These are phyloP conservation scores for Epizoanthus illoricatus DNA, from an alignment of 92 coral and sea anemone species.

Conservation along the genomic window DNA sequence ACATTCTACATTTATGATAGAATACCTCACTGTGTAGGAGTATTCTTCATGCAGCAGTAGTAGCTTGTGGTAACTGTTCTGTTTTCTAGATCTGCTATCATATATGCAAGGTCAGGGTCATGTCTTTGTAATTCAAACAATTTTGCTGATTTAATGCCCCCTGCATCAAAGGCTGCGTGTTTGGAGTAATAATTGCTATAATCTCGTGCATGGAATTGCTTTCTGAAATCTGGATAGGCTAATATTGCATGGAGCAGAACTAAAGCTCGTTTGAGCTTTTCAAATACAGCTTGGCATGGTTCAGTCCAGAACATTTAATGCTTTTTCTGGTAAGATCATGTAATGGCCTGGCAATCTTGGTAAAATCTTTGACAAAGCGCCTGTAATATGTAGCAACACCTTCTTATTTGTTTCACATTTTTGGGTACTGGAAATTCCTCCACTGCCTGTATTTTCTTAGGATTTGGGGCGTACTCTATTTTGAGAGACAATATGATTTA, in stretches of 20 bases:
- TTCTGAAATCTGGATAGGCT: constrained; percentile 16
- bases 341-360: neutral
- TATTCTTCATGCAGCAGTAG: too few relatives aligned
- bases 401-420: constrained; percentile 17
- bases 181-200: too few relatives aligned
- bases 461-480: constrained; percentile 34
- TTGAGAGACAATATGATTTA: constrained; percentile 7
- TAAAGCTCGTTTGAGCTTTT: neutral
- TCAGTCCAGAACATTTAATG: constrained; percentile 1
- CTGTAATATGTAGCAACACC: constrained; percentile 25
- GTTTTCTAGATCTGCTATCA: constrained; percentile 18
- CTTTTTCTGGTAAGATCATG: constrained; percentile 1
- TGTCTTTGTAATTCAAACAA: neutral
- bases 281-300: constrained; percentile 21
- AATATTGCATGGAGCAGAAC: constrained; percentile 5
- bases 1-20: too few relatives aligned
- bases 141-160: too few relatives aligned
- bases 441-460: constrained; percentile 22
- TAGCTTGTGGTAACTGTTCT: constrained; percentile 3
- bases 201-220: neutral
- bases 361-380: constrained; percentile 5
- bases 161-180: too few relatives aligned
- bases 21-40: constrained; percentile 19
- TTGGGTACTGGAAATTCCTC: constrained; percentile 32
- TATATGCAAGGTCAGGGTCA: neutral